Conservation (phyloP, 2,113 vertebrate species). For the Pygoscelis adeliae region DNA sequence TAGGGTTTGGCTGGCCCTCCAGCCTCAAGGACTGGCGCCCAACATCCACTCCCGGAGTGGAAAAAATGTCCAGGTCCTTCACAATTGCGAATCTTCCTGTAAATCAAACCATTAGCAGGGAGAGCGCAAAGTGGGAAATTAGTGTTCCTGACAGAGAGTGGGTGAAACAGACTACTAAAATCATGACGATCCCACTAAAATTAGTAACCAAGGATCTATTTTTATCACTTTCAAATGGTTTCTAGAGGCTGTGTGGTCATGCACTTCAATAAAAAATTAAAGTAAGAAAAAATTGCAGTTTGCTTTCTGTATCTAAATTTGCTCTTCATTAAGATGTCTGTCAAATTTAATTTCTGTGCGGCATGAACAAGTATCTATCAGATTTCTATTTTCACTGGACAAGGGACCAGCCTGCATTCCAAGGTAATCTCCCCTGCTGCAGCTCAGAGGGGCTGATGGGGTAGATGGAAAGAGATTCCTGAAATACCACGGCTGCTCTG, state of each 20-base stretch:
- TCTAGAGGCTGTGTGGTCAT: slow-evolving; percentile 12
- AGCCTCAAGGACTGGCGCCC: background rate
- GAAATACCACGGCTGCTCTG: background rate
- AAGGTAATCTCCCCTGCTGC: background rate
- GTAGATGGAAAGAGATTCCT: background rate
- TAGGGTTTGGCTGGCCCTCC: background rate
- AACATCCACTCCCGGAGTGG: background rate
- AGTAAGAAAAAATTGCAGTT: slow-evolving; percentile 43
- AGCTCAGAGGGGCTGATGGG: background rate
- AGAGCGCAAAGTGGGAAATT: slow-evolving; percentile 54
- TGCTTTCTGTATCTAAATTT: slow-evolving; percentile 32
- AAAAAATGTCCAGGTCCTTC: slow-evolving; percentile 20
- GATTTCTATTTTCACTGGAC: background rate
- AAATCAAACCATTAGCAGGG: slow-evolving; percentile 43
- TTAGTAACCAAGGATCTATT: slow-evolving; percentile 39
- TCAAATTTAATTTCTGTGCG: slow-evolving; percentile 4
- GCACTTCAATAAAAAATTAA: slow-evolving; percentile 28
- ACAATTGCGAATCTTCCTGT: background rate
- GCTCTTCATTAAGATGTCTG: slow-evolving; percentile 52
- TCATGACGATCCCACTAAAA: slow-evolving; percentile 49
- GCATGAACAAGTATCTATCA: background rate
- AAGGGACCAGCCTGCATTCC: background rate
- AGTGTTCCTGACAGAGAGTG: slow-evolving; percentile 1
- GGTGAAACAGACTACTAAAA: slow-evolving; percentile 60
- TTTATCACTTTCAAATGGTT: slow-evolving; percentile 55